These are phyloP conservation scores for Lottia gigantea DNA, from an alignment of 2,888 invertebrate genomes.

Conservation along the genomic window DNA sequence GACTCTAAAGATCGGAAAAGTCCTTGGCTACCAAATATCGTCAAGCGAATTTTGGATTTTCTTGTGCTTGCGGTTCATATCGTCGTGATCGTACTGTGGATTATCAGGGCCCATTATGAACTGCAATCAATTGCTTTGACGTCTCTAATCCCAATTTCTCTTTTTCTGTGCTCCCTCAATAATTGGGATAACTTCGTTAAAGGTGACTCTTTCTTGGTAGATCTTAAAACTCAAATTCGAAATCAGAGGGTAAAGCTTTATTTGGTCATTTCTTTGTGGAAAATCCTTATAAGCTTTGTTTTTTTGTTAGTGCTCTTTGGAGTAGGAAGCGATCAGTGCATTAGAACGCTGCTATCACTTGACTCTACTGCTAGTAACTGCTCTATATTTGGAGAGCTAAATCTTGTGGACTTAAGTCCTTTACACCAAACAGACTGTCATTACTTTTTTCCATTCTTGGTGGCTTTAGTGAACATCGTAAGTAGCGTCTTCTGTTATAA, in stretches of 20 bases:
- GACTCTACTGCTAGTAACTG: slow-evolving; percentile 18
- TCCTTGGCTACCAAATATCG: not conserved
- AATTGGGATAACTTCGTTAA: slow-evolving; percentile 98
- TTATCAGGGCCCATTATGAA: slow-evolving; percentile 15
- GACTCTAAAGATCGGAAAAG: not conserved
- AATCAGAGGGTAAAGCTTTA: slow-evolving; percentile 23
- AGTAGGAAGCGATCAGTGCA: slow-evolving; percentile 31
- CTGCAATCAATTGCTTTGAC: slow-evolving; percentile 69
- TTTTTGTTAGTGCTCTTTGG: slow-evolving; percentile 40
- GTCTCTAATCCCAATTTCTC: slow-evolving; percentile 80
- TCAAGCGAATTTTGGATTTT: slow-evolving; percentile 27
- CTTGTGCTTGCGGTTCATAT: slow-evolving; percentile 35
- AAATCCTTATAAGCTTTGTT: slow-evolving; percentile 41
- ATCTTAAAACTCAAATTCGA: slow-evolving; percentile 13
- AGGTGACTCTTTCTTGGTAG: slow-evolving; percentile 23
- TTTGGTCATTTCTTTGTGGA: slow-evolving; percentile 38
- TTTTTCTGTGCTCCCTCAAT: slow-evolving; percentile 87
- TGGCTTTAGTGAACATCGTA: slow-evolving; percentile 41
- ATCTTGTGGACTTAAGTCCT: slow-evolving; percentile 24
- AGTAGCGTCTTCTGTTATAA: slow-evolving; percentile 46
- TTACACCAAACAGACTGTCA: slow-evolving; percentile 27
- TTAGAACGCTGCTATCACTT: slow-evolving; percentile 35
- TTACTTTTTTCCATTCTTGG: slow-evolving; percentile 41
- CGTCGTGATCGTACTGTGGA: slow-evolving; percentile 34
- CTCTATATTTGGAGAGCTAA: slow-evolving; percentile 29